These are phyloP conservation scores for Platanista minor DNA, from an alignment of 2,113 vertebrate genomes.

Conservation along the genomic window DNA sequence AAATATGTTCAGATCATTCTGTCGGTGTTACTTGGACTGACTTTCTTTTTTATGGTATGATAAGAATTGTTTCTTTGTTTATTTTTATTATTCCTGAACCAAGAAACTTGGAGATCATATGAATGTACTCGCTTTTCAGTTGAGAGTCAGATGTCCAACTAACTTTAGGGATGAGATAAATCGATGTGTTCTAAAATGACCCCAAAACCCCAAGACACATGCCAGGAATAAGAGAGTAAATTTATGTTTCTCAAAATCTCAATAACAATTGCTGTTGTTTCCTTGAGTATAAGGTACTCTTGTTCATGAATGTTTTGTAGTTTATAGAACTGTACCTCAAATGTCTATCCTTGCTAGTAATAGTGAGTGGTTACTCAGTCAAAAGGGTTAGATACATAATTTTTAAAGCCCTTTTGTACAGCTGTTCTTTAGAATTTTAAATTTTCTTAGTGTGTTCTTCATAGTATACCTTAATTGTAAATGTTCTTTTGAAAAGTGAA, in stretches of 20 bases:
- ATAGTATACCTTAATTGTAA: conserved; percentile 66
- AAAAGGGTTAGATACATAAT: neutral
- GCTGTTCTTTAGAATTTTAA: neutral
- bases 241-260: neutral
- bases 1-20: neutral
- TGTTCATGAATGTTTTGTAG: neutral
- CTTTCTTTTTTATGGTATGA: neutral
- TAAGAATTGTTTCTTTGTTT: neutral
- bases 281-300: neutral
- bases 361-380: neutral
- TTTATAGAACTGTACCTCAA: neutral
- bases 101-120: neutral
- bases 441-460: conserved; percentile 25
- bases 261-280: neutral
- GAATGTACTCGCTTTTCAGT: neutral
- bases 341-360: neutral
- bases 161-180: neutral
- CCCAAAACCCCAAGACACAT: neutral
- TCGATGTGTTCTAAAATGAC: neutral
- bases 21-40: neutral
- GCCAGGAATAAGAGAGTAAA: neutral
- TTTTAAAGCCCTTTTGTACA: neutral
- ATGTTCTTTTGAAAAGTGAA: conserved; percentile 61
- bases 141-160: neutral
- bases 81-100: neutral